Base-by-base conservation (phyloP, 2,797 vertebrate genomes). In the Sebastes matsubarae region DNA sequence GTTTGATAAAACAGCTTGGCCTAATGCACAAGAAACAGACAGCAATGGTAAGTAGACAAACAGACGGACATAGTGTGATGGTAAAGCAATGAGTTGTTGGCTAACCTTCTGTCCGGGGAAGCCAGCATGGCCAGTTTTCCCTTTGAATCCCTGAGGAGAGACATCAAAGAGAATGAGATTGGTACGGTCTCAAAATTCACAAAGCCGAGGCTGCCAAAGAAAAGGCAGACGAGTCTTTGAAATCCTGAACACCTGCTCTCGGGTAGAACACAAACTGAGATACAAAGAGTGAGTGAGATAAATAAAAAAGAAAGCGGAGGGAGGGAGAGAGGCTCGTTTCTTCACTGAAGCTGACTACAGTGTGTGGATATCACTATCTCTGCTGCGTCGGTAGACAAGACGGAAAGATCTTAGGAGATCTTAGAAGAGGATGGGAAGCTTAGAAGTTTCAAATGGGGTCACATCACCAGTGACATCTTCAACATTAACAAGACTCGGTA, bases 71-170 rank as follows among this genome's bases (percentile, higher is more conserved):
- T 2, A 34, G 42, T 63, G 46, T 79, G 69, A 80, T 14, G 57
- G 30, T 77, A 68, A 76, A 80, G 78, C 74, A 77, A 55, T n/a
- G 72, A 72, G 78, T 46, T 30, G 61, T 67, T 81, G 80, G 68
- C 93, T 85, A 91, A 99, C 98, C 96, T 99, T 99, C 2, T 93
- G 96, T 88, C 98, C 98, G 0, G 98, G 98, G 36, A 98, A 96
- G 79, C 98, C 98, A 0, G 93, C 94, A 38, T 99, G 98, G 52
- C 98, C 98, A 0, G 96, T 96, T 92, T 97, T 98, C 72, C 98
- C 98, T 92, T 99, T 99, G 94, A 98, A 99, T 82, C 98, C 98
- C 98, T 99, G 93, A 59, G 85, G 93, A 85, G 66, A 85, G 67
- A 93, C 91, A 93, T 88, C 84, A 93, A 88, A 92, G 74, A 88